Evolutionary conservation across 2,113 vertebrate genomes (phyloP).

Genomic region (Pontoporia blainvillei): DNA sequence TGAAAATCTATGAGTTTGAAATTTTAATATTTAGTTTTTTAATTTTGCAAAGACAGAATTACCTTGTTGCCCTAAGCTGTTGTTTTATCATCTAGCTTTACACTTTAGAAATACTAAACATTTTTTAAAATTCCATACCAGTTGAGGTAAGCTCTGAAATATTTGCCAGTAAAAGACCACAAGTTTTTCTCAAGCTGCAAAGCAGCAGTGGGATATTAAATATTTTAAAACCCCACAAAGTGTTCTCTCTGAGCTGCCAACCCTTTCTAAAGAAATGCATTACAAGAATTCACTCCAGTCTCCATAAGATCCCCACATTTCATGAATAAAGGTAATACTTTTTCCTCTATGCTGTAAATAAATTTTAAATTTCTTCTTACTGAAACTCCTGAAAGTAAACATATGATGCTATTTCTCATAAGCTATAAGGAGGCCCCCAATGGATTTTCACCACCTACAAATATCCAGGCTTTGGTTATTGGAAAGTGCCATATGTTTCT

Average conservation of each 20-base stretch:
- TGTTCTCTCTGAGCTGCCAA: conserved; percentile 44
- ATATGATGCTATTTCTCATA: neutral
- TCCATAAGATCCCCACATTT: neutral
- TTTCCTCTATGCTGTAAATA: conserved; percentile 42
- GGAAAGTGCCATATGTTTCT: conserved; percentile 27
- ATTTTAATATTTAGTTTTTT: conserved; percentile 27
- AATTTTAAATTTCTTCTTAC: conserved; percentile 39
- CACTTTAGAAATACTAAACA: conserved; percentile 55
- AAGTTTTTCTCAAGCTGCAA: conserved; percentile 53
- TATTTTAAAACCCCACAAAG: conserved; percentile 56
- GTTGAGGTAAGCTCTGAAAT: conserved; percentile 59
- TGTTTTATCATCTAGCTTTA: conserved; percentile 45
- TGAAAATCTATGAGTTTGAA: neutral
- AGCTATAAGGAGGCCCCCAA: neutral
- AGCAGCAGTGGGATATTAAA: conserved; percentile 58
- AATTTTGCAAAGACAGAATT: conserved; percentile 44
- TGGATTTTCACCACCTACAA: neutral
- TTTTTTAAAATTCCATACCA: conserved; percentile 1
- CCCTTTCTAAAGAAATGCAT: conserved; percentile 49
- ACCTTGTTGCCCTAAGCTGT: conserved; percentile 12
- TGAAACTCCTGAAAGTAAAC: conserved; percentile 28
- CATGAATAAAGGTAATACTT: conserved; percentile 43
- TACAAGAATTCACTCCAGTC: conserved; percentile 45
- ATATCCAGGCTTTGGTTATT: neutral
- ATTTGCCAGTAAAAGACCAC: conserved; percentile 55